Percentiles rank a stretch among this genome's conserved stretches.
Evolutionary conservation across 2,888 invertebrate genomes (phyloP).

Genomic region (Eristalis intricaria): DNA sequence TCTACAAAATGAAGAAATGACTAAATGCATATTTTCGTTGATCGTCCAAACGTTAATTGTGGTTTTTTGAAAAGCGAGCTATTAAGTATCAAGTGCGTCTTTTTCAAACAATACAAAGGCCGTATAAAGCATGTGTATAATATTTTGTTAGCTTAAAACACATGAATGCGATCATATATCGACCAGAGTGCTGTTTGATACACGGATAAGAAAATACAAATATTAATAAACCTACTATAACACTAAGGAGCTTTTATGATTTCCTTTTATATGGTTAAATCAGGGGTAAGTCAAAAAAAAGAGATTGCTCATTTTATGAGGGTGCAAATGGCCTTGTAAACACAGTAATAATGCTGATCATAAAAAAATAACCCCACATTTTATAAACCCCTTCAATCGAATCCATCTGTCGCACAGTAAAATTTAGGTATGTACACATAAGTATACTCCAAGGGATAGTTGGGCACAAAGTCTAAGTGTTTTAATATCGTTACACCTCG

Average conservation of each 20-base stretch:
- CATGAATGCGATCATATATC: no score
- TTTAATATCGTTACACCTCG: conserved; percentile 17
- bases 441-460: neutral
- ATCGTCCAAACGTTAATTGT: no score
- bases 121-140: no score
- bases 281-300: conserved; percentile 47
- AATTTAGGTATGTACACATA: neutral
- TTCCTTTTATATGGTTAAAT: conserved; percentile 58
- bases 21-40: no score
- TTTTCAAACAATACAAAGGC: no score
- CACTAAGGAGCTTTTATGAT: conserved; percentile 55
- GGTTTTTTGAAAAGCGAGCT: no score
- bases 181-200: neutral
- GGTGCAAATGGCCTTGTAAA: conserved; percentile 66
- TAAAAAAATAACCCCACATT: conserved; percentile 27
- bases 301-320: conserved; percentile 51
- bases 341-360: conserved; percentile 53
- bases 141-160: no score
- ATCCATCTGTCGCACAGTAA: conserved; percentile 42
- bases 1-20: no score
- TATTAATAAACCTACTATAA: conserved; percentile 22
- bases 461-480: conserved; percentile 2
- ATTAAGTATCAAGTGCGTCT: neutral
- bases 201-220: neutral
- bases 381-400: conserved; percentile 47